Percentiles rank a stretch among this genome's conserved stretches.
These are phyloP conservation scores for Trichopria drosophilae DNA, from an alignment of 2,888 invertebrate species.

Conservation along the genomic window DNA sequence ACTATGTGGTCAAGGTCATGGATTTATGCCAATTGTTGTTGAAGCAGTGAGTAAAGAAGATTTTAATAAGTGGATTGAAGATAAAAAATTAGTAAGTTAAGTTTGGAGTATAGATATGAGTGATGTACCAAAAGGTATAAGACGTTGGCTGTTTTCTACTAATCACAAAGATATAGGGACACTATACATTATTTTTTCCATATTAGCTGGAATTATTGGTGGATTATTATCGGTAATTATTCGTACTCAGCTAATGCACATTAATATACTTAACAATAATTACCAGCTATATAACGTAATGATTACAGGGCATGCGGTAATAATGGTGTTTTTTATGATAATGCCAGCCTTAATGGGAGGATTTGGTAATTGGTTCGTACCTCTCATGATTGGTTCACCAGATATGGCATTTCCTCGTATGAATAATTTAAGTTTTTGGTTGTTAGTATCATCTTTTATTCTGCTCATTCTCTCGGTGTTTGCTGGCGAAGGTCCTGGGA, in stretches of 20 bases:
- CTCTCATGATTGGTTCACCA: conserved; percentile 74
- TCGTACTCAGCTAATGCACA: conserved; percentile 72
- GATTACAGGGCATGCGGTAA: conserved; percentile 78
- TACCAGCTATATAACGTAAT: conserved; percentile 79
- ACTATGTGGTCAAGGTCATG: conserved; percentile 80
- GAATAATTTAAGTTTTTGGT: conserved; percentile 84
- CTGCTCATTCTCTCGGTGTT: conserved; percentile 67
- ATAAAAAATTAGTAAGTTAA: conserved; percentile 14
- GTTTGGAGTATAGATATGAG: conserved; percentile 17
- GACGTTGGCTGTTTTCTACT: conserved; percentile 59
- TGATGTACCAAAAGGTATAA: conserved; percentile 12
- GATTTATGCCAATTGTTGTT: conserved; percentile 76
- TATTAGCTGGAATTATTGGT: conserved; percentile 72
- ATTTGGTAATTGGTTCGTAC: conserved; percentile 81
- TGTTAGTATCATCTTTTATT: conserved; percentile 72
- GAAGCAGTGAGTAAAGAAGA: conserved; percentile 63
- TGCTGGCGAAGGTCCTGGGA: conserved; percentile 72
- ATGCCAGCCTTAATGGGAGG: conserved; percentile 78
- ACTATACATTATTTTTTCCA: conserved; percentile 45
- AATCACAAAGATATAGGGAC: conserved; percentile 74
- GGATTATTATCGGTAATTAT: conserved; percentile 72
- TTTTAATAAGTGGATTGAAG: conserved; percentile 28
- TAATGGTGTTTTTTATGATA: conserved; percentile 82
- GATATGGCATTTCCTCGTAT: conserved; percentile 83
- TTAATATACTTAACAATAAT: conserved; percentile 70